phyloP scores from a whole-genome alignment of 92 coral and sea anemone species.

The Umimayanthus chanpuru region DNA sequence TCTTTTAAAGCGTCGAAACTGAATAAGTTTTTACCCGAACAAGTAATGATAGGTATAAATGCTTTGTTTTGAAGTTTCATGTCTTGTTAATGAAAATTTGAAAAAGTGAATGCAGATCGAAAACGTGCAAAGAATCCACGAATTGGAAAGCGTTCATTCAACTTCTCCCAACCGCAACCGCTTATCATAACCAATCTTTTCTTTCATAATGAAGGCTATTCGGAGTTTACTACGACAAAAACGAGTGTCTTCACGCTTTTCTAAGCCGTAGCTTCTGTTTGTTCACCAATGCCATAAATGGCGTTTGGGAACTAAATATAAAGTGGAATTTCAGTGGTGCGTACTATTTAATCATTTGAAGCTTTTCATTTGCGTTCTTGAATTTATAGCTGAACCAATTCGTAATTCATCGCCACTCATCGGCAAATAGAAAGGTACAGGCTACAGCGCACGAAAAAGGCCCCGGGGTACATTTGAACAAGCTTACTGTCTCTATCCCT shows the following conservation, averaged over 20 bases:
- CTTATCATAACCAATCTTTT: slow-evolving; percentile 32
- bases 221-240: neutral
- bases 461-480: neutral
- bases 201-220: slow-evolving; percentile 37
- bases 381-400: neutral
- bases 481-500: neutral
- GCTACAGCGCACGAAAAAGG: neutral
- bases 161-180: slow-evolving; percentile 37
- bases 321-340: slow-evolving; percentile 18
- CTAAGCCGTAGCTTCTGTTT: neutral
- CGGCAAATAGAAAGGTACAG: neutral
- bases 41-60: neutral
- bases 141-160: slow-evolving; percentile 40
- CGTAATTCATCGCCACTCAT: neutral
- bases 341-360: neutral
- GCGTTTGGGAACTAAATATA: neutral
- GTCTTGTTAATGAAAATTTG: neutral
- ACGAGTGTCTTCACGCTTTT: slow-evolving; percentile 6
- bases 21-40: neutral
- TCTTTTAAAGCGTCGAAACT: neutral
- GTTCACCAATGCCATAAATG: neutral
- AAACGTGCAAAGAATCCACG: slow-evolving; percentile 38
- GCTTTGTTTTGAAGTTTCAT: neutral
- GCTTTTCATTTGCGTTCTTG: slow-evolving; percentile 4
- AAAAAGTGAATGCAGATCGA: slow-evolving; percentile 34